Percentiles rank a stretch among this genome's conserved stretches.
Evolutionary conservation across 1,140 invertebrate species (phyloP).

Genomic region (Drosophila kikkawai): DNA sequence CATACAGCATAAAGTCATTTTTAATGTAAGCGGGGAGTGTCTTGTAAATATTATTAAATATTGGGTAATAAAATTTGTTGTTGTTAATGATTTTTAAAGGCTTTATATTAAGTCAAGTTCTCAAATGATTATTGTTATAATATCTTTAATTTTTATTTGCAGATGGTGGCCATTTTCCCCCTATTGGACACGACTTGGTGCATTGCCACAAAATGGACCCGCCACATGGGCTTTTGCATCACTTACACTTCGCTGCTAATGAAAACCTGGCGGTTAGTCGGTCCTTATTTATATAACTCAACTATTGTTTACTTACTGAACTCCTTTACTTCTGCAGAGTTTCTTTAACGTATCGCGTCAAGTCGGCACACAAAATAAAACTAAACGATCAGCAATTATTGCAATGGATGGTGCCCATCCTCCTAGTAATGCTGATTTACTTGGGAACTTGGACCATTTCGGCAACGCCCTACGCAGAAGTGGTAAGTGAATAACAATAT

Average conservation of each 20-base stretch:
- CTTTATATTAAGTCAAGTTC: background rate
- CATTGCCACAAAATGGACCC: slow-evolving; percentile 95
- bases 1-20: no score
- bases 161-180: slow-evolving; percentile 97
- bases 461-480: slow-evolving; percentile 91
- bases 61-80: background rate
- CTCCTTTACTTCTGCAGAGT: slow-evolving; percentile 87
- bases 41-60: background rate
- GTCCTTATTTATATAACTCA: background rate
- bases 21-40: background rate
- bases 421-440: slow-evolving; percentile 95
- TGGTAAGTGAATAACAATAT: slow-evolving; percentile 84
- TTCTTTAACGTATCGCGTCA: slow-evolving; percentile 96
- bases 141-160: slow-evolving; percentile 6
- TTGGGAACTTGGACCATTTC: slow-evolving; percentile 95
- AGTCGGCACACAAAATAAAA: slow-evolving; percentile 96
- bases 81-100: no score
- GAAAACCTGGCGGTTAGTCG: slow-evolving; percentile 94
- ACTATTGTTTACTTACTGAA: background rate
- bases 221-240: slow-evolving; percentile 95
- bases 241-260: slow-evolving; percentile 96
- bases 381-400: slow-evolving; percentile 95
- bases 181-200: slow-evolving; percentile 92
- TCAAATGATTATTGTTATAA: background rate
- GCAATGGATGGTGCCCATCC: slow-evolving; percentile 95